Base-by-base conservation (phyloP, 2,113 vertebrate genomes). In the Cinclus mexicanus region DNA sequence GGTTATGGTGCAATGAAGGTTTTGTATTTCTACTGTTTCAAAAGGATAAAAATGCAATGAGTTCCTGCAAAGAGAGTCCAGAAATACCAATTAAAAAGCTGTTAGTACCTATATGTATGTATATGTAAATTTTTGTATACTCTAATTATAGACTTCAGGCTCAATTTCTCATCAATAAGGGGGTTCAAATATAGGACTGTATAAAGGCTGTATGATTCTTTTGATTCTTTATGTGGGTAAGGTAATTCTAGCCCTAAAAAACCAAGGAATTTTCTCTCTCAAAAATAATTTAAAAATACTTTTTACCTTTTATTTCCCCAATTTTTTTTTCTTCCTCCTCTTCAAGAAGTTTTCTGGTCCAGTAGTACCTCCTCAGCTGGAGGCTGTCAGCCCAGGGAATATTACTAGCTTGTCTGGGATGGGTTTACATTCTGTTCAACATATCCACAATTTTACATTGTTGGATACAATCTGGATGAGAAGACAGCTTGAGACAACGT, bases 321-420 rank as follows among this genome's bases (percentile, higher is more conserved):
- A 10, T 10, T 9, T 2, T 9, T 37, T 46, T 47, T 33, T 16
- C 21, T 29, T 65, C 3, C 3, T 6, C 1, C 0, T 2, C 2
- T 42, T 2, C 4, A 9, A 10, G 33, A 39, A 12, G 53, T 80
- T 90, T 85, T 69, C 57, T 68, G 14, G 33, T 87, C 35, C 28
- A 44, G 11, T 65, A 52, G 50, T 72, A 47, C 7, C 18, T 71
- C 26, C 31, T 80, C 57, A 89, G 12, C 31, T 70, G 60, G n/a
- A 50, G 10, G 11, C 33, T 64, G 18, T 60, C 71, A 84, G 37
- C 17, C 39, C 21, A 35, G 16, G 68, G 37, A 44, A 57, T 63
- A 46, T 7, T 15, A 29, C 23, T 14, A 57, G 3, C 3, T 63
- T 49, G 7, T 52, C 75, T 65, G 55, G 47, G 21, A 37, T 35